Evolutionary conservation across 2,888 invertebrate genomes (phyloP).

Genomic region (Agapostemon virescens): DNA sequence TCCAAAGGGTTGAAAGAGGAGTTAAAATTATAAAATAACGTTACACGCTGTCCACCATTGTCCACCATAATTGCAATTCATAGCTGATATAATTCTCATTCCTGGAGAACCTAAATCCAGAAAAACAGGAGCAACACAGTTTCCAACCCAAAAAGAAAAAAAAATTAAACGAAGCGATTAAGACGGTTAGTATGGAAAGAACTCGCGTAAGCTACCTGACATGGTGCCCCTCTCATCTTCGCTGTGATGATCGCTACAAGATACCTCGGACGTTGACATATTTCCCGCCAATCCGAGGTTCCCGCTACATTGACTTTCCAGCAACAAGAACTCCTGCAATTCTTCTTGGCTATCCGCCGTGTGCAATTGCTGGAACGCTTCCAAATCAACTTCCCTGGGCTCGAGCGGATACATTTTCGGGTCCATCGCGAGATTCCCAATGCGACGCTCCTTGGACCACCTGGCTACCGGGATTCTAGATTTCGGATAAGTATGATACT

Average conservation of each 20-base stretch:
- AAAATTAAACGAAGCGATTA: constrained; percentile 5
- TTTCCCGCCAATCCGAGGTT: constrained; percentile 82
- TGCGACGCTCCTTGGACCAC: constrained; percentile 66
- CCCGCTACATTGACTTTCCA: constrained; percentile 83
- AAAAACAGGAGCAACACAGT: not conserved
- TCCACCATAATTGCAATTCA: no score
- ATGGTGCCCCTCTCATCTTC: constrained; percentile 76
- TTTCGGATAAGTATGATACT: constrained; percentile 83
- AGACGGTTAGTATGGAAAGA: constrained; percentile 12
- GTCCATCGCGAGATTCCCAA: constrained; percentile 70
- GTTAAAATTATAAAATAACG: no score
- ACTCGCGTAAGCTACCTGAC: constrained; percentile 74
- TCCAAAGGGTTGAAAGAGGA: no score
- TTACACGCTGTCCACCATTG: no score
- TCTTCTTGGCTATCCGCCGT: constrained; percentile 84
- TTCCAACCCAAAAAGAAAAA: not conserved
- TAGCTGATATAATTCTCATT: no score
- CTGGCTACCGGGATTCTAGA: constrained; percentile 79
- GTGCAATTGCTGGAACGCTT: constrained; percentile 83
- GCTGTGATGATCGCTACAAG: constrained; percentile 67
- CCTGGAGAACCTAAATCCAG: not conserved
- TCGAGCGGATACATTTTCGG: constrained; percentile 82
- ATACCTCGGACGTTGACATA: constrained; percentile 75
- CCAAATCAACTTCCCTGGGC: constrained; percentile 83
- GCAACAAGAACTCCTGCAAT: constrained; percentile 83